Percentiles rank a stretch among this genome's conserved stretches.
Conservation (phyloP, 2,113 vertebrate species). For the Burhinus bistriatus region DNA sequence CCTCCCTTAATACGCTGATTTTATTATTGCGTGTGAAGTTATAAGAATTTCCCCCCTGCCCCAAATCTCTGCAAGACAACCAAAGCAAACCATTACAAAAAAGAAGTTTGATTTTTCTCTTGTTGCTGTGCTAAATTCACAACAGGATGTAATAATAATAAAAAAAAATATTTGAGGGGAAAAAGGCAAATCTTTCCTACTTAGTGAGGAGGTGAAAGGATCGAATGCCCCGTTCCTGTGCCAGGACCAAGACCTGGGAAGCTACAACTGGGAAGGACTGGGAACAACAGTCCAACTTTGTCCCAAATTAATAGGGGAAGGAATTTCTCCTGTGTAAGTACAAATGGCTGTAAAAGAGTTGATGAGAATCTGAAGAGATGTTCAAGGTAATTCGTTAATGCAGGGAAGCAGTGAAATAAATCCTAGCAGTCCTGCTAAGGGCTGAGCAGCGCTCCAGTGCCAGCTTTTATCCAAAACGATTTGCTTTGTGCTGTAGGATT, state of each 20-base stretch:
- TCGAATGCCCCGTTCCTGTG: fast-evolving
- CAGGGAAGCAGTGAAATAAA: background rate
- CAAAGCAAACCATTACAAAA: background rate
- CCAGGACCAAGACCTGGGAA: background rate
- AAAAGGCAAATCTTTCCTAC: background rate
- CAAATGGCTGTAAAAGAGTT: background rate
- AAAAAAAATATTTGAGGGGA: background rate
- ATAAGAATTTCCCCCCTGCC: background rate
- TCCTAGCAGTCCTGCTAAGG: background rate
- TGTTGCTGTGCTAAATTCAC: background rate
- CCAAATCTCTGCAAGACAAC: background rate
- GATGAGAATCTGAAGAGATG: background rate
- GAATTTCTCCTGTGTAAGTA: background rate
- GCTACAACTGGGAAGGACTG: background rate
- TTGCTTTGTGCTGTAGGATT: background rate
- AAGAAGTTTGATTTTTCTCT: background rate
- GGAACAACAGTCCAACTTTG: background rate
- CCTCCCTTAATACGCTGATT: background rate
- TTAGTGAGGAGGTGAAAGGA: background rate
- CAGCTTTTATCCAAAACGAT: background rate
- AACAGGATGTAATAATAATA: background rate
- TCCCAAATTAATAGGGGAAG: background rate
- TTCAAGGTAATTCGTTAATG: background rate
- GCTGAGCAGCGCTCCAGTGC: fast-evolving
- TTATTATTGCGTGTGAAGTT: background rate